Evolutionary conservation across 2,113 vertebrate species (phyloP), one percentile per base, ranked within the genome.

Genomic region (Phaethon lepturus): DNA sequence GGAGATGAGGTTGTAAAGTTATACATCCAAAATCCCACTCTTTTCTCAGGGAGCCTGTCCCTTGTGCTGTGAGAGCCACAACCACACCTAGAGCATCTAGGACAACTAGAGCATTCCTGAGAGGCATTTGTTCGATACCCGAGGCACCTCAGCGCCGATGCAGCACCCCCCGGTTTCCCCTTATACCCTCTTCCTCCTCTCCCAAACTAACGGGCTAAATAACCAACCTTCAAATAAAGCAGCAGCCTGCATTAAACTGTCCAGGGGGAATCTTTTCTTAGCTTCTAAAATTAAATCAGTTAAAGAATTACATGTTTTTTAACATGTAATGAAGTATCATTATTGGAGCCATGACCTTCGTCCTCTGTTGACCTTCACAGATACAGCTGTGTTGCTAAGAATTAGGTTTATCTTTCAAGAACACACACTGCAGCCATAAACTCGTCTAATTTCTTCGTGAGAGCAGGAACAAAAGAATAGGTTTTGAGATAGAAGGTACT

Each of bases 331-430:
- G 40, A 79, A 62, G 52, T 22, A n/a, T 78, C 53, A 19, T 64
- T 42, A 40, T 28, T 88, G 44, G 67, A 94, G n/a, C 40, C 16
- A 25, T 38, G 87, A 96, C 63, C 64, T 96, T 93, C 6, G 31
- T 90, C 95, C 81, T 84, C 44, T 88, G 25, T 17, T 91, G 78
- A 93, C 85, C 73, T 86, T 90, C 59, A 62, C 63, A 82, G 75
- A 85, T 69, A 62, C 40, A 87, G 63, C 77, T 86, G 33, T 82
- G 44, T 88, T 63, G 53, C 55, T 69, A 95, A 72, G 79, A 95
- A 88, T 93, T 74, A 86, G 68, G 33, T 47, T 92, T 88, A 90
- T 96, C 88, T 77, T 74, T 63, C 25, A 53, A n/a, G 71, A 95
- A 26, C 56, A 93, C 80, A 81, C 78, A 58, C 24, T 86, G 28